A percentile compares a stretch with the other conserved stretches of the same genome.
Evolutionary conservation across 2,113 vertebrate genomes (phyloP).

Genomic region (Progne subis): DNA sequence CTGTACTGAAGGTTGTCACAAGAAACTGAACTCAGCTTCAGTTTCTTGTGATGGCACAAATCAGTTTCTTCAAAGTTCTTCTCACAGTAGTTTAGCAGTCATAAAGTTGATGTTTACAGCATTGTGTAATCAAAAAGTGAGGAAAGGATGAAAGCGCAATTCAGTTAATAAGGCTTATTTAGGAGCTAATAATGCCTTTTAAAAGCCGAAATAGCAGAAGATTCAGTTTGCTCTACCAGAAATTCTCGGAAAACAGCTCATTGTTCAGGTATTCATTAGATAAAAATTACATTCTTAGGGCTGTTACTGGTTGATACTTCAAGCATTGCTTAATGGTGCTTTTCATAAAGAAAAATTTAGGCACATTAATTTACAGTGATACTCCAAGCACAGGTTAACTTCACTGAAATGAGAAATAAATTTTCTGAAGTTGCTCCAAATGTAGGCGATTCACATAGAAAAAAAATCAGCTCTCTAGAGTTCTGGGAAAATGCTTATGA

Average conservation of each 20-base stretch:
- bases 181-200: neutral
- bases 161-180: neutral
- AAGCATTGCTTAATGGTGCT: neutral
- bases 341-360: neutral
- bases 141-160: neutral
- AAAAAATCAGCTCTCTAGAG: neutral
- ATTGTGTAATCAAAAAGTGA: neutral
- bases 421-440: neutral
- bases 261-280: neutral
- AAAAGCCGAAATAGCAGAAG: neutral
- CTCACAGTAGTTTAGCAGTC: neutral
- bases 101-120: neutral
- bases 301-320: neutral
- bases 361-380: neutral
- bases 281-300: neutral
- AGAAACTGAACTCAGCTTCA: neutral
- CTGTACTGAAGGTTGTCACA: neutral
- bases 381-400: neutral
- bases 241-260: neutral
- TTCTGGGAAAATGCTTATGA: slow-evolving; percentile 6
- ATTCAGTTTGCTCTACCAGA: neutral
- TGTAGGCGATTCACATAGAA: neutral
- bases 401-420: neutral
- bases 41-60: neutral
- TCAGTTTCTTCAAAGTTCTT: neutral